Conservation (phyloP, 2,888 invertebrate species). For the Cephus nigrinus region DNA sequence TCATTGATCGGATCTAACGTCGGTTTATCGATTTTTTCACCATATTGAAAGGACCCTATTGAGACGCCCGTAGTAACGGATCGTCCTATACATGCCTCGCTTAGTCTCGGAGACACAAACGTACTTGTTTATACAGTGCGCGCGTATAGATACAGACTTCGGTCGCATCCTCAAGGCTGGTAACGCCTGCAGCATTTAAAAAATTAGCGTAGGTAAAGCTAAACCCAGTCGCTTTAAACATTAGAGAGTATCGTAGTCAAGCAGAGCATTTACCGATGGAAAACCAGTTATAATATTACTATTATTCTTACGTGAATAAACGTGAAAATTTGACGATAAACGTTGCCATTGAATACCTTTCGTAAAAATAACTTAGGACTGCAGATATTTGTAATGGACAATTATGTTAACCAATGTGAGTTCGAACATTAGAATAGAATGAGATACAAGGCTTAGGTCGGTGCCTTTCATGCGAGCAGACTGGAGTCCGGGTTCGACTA, state of each 20-base stretch:
- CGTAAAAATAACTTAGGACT: not conserved
- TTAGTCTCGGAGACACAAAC: conserved; percentile 23
- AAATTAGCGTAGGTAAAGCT: not conserved
- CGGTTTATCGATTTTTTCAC: conserved; percentile 9
- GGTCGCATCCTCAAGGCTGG: not conserved
- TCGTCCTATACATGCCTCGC: conserved; percentile 45
- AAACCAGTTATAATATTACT: not conserved
- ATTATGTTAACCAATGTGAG: conserved; percentile 7
- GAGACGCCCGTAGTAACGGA: conserved; percentile 53
- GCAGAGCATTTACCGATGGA: not conserved
- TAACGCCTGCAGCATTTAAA: not conserved
- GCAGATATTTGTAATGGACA: not conserved
- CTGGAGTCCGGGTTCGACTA: conserved; percentile 22
- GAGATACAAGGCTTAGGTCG: conserved; percentile 5
- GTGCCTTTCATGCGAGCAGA: not conserved
- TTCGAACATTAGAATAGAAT: conserved; percentile 21
- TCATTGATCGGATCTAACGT: conserved; percentile 46
- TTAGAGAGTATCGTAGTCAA: not conserved
- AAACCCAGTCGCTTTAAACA: not conserved
- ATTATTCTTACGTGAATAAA: not conserved
- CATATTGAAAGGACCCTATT: conserved; percentile 36
- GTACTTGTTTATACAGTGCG: not conserved
- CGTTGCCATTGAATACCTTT: not conserved
- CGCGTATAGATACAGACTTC: not conserved
- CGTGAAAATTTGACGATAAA: not conserved